phyloP scores from a whole-genome alignment of 2,888 invertebrate species.

The Tiphia femorata region DNA sequence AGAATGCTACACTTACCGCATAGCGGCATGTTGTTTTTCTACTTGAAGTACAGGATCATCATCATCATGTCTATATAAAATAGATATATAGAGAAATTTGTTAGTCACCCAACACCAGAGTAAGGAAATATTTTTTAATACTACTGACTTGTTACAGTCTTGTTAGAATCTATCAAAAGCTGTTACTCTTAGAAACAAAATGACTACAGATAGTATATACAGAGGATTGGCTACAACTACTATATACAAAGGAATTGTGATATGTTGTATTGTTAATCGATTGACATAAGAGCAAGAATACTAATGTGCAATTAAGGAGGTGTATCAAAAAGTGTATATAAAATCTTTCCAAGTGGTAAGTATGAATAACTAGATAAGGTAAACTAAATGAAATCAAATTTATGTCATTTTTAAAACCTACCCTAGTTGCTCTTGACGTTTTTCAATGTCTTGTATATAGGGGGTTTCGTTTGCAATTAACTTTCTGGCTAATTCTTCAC shows the following conservation, averaged over 20 bases:
- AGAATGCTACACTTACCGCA: slow-evolving; percentile 70
- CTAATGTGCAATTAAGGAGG: too few species aligned
- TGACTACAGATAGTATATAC: too few species aligned
- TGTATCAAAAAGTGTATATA: too few species aligned
- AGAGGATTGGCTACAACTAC: too few species aligned
- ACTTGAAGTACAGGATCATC: slow-evolving; percentile 72
- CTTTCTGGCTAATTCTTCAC: slow-evolving; percentile 91
- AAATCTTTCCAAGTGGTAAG: too few species aligned
- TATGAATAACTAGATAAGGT: too few species aligned
- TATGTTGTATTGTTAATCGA: too few species aligned
- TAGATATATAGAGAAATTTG: slow-evolving; percentile 42
- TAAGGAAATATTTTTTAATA: slow-evolving; percentile 6
- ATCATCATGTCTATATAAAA: slow-evolving; percentile 59
- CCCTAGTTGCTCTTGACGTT: slow-evolving; percentile 89
- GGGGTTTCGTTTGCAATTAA: slow-evolving; percentile 87
- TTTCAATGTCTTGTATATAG: slow-evolving; percentile 87
- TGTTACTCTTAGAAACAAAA: too few species aligned
- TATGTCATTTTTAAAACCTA: too few species aligned
- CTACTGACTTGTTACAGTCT: not conserved
- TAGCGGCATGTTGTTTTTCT: slow-evolving; percentile 68
- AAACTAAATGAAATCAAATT: too few species aligned
- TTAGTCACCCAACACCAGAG: slow-evolving; percentile 51
- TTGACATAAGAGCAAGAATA: too few species aligned
- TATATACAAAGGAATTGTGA: too few species aligned
- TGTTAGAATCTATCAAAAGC: slow-evolving; percentile 11